Base-by-base conservation (phyloP, 2,113 vertebrate species). In the Oplegnathus fasciatus region DNA sequence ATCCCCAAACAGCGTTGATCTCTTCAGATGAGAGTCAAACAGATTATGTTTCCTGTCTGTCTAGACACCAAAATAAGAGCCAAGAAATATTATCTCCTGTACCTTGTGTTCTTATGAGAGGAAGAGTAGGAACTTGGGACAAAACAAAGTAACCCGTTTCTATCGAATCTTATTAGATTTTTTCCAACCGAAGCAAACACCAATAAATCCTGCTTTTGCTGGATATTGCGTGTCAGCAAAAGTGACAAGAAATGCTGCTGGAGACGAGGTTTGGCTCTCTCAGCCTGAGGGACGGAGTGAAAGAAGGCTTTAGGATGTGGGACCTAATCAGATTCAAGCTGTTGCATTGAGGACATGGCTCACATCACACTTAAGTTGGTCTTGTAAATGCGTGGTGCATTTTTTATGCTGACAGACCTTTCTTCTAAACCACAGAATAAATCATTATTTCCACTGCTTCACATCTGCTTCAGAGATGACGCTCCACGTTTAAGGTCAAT, bases 1-100 rank as follows among this genome's bases (percentile, higher is more conserved):
- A 77, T 50, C 78, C 76, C 69, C 55, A 37, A 75, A 86, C 57
- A 46, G 48, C 22, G 71, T 64, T 79, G 67, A 83, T 86, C 86
- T 78, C 77, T 50, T 77, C 58, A 71, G 48, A 75, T 77, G 62
- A 77, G 65, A 78, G 68, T 81, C 75, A 73, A 68, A 83, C 78
- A 40, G 75, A 90, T 87, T 84, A 75, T 50, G 75, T 85, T 79
- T 68, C 62, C 62, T 67, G 13, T 86, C 75, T 3, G 72, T 93
- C 82, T 86, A 86, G 88, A 93, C 85, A 26, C 66, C 73, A 50
- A 83, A 88, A 83, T 83, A 78, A 65, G 68, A 66, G 64, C 48
- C 20, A 34, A 44, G 62, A 76, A 26, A 84, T 80, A 75, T 80
- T 26, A 73, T 61, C 74, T 88, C 17, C 40, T 57, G n/a, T 62